Conservation (phyloP, 1,140 invertebrate genomes). For the Drosophila aff. region DNA sequence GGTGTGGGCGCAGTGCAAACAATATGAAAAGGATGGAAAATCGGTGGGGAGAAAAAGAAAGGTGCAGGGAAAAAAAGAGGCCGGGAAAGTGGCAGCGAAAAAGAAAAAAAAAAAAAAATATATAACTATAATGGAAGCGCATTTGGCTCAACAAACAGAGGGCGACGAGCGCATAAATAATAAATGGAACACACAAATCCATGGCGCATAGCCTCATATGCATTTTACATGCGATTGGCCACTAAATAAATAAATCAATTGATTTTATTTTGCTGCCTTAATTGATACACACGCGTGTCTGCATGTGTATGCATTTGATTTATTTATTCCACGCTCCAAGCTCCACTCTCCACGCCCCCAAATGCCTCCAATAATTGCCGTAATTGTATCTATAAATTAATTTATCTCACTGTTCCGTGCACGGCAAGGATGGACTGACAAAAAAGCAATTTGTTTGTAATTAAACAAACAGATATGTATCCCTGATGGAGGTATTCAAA, state of each 20-base stretch:
- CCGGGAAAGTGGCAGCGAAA: neutral
- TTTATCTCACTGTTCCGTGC: constrained; percentile 45
- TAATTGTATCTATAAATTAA: constrained; percentile 74
- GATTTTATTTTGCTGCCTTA: constrained; percentile 58
- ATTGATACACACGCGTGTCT: constrained; percentile 38
- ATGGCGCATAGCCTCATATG: constrained; percentile 53
- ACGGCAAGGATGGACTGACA: neutral
- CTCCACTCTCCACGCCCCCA: neutral
- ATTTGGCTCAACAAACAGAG: constrained; percentile 7
- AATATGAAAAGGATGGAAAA: neutral
- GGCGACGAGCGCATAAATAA: constrained; percentile 33
- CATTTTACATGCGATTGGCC: constrained; percentile 51
- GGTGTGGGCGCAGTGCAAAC: constrained; percentile 31
- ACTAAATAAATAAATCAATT: constrained; percentile 66
- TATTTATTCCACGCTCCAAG: constrained; percentile 48
- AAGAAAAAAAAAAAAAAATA: neutral
- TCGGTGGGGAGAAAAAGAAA: neutral
- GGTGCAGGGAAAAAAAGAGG: neutral
- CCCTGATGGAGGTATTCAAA: neutral
- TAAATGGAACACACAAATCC: constrained; percentile 50
- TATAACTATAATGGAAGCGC: neutral
- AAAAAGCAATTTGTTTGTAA: constrained; percentile 18
- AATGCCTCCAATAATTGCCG: constrained; percentile 57
- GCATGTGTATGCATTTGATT: constrained; percentile 50
- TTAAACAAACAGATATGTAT: neutral